Conservation (phyloP, 2,113 vertebrate genomes). For the Eidolon helvum region DNA sequence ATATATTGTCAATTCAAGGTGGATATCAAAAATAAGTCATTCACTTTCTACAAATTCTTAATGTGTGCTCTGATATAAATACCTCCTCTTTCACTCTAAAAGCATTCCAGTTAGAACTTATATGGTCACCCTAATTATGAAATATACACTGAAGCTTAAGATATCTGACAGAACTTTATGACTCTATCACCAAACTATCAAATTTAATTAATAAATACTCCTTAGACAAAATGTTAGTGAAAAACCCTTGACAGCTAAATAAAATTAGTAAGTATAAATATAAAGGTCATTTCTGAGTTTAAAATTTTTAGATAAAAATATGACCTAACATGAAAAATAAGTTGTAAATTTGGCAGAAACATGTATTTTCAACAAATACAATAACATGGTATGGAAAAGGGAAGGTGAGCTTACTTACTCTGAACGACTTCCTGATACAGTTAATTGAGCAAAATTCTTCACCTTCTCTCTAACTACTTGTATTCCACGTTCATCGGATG, state of each 20-base stretch:
- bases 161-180: not conserved
- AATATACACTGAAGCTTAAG: not conserved
- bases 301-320: slow-evolving; percentile 13
- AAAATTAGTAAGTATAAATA: slow-evolving; percentile 13
- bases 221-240: slow-evolving; percentile 24
- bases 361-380: slow-evolving; percentile 27
- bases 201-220: slow-evolving; percentile 15
- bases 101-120: not conserved
- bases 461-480: slow-evolving; percentile 97
- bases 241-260: not conserved
- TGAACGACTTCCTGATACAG: slow-evolving; percentile 90
- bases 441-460: slow-evolving; percentile 96
- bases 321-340: not conserved
- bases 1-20: not conserved
- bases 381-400: not conserved
- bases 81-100: not conserved
- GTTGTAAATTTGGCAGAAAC: slow-evolving; percentile 9
- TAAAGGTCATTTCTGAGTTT: not conserved
- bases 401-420: slow-evolving; percentile 89
- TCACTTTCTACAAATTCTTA: not conserved
- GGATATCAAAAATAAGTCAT: not conserved
- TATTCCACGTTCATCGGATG: slow-evolving; percentile 98
- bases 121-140: not conserved
- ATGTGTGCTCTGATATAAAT: slow-evolving; percentile 1
- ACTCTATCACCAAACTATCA: not conserved